Percentiles rank a stretch among this genome's conserved stretches.
These are phyloP conservation scores for Aphaenogaster rudis DNA, from an alignment of 1,140 invertebrate genomes.

Conservation along the genomic window DNA sequence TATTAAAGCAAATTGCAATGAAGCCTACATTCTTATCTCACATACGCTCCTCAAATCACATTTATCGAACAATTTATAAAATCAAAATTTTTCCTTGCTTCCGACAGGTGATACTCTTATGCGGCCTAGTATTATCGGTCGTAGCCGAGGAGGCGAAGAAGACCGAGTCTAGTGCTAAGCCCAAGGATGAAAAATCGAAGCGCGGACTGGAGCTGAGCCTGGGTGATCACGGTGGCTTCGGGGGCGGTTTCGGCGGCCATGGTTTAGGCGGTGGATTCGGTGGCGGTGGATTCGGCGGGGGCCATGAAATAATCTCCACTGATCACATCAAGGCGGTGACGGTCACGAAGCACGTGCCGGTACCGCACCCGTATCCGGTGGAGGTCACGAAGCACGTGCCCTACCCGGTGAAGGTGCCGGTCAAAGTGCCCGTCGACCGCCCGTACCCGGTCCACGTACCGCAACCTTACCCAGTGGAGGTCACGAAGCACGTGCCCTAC, in stretches of 20 bases:
- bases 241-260: constrained; percentile 65
- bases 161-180: constrained; percentile 63
- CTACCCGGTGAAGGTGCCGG: constrained; percentile 84
- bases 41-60: background rate
- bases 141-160: constrained; percentile 77
- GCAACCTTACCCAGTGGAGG: constrained; percentile 88
- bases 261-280: constrained; percentile 76
- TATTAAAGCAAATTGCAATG: background rate
- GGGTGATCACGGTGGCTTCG: constrained; percentile 77
- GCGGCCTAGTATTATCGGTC: constrained; percentile 78
- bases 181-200: constrained; percentile 80
- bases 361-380: constrained; percentile 85
- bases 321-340: constrained; percentile 85
- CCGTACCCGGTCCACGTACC: constrained; percentile 88
- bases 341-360: constrained; percentile 86
- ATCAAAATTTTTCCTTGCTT: constrained; percentile 22
- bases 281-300: constrained; percentile 55
- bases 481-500: constrained; percentile 88
- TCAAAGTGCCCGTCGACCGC: constrained; percentile 87
- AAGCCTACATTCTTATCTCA: background rate
- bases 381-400: constrained; percentile 85
- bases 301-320: constrained; percentile 76
- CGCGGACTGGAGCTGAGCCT: constrained; percentile 82
- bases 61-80: background rate
- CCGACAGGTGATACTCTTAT: constrained; percentile 79